phyloP scores from a whole-genome alignment of 2,797 vertebrate genomes.

The Bovichtus variegatus region DNA sequence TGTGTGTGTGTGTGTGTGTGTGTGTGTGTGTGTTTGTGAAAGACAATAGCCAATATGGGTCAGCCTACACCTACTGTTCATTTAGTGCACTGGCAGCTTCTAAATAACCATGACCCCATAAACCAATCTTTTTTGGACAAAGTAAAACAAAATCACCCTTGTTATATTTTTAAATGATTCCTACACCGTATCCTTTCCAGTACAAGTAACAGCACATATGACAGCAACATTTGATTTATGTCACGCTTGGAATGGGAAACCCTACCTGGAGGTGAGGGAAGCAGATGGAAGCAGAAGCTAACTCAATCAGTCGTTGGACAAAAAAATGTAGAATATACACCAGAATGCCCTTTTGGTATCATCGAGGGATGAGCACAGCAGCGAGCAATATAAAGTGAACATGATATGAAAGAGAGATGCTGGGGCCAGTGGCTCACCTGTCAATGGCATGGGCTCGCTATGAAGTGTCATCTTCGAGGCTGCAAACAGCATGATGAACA shows the following conservation, averaged over 20 bases:
- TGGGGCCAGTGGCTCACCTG: constrained; percentile 44
- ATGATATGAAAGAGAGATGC: constrained; percentile 38
- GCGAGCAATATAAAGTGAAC: constrained; percentile 47
- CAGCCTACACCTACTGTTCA: constrained; percentile 32
- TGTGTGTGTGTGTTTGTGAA: constrained; percentile 12
- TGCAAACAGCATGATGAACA: constrained; percentile 19
- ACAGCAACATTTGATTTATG: constrained; percentile 38
- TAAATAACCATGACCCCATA: constrained; percentile 37
- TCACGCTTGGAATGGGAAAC: constrained; percentile 43
- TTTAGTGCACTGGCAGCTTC: constrained; percentile 23
- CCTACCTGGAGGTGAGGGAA: constrained; percentile 52
- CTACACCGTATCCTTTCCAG: constrained; percentile 10
- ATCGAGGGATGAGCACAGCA: constrained; percentile 33
- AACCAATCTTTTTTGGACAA: constrained; percentile 28
- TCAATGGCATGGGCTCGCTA: constrained; percentile 23
- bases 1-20: constrained; percentile 38
- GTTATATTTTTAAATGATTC: constrained; percentile 30
- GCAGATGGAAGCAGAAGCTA: constrained; percentile 62
- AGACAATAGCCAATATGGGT: constrained; percentile 23
- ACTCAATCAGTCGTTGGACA: constrained; percentile 56
- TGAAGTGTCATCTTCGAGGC: constrained; percentile 32
- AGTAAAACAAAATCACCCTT: constrained; percentile 11
- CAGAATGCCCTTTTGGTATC: constrained; percentile 52
- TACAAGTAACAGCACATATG: constrained; percentile 19
- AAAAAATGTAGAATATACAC: constrained; percentile 43